A percentile compares a stretch with the other conserved stretches of the same genome.
Evolutionary conservation across 1,140 invertebrate species (phyloP).

Genomic region (Drosophila santomea): DNA sequence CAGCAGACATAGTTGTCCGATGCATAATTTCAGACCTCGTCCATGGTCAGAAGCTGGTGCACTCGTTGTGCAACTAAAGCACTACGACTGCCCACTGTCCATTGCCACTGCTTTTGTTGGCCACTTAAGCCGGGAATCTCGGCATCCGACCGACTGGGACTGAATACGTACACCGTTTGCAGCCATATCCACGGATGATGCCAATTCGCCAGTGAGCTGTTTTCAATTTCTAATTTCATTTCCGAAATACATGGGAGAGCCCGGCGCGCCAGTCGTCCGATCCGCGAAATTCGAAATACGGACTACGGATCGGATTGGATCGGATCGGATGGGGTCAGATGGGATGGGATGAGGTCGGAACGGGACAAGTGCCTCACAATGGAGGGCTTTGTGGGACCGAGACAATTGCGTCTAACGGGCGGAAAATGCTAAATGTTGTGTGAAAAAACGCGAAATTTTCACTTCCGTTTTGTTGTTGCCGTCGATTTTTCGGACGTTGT

Average conservation of each 20-base stretch:
- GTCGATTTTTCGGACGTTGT: slow-evolving; percentile 34
- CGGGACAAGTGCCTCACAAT: slow-evolving; percentile 71
- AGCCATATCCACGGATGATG: slow-evolving; percentile 84
- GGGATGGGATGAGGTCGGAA: slow-evolving; percentile 8
- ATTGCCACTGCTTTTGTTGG: slow-evolving; percentile 18
- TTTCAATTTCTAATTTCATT: slow-evolving; percentile 84
- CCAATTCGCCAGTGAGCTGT: slow-evolving; percentile 80
- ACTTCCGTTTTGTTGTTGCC: slow-evolving; percentile 71
- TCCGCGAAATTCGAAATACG: slow-evolving; percentile 36
- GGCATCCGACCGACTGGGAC: slow-evolving; percentile 13
- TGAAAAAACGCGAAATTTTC: slow-evolving; percentile 80
- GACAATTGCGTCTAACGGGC: slow-evolving; percentile 70
- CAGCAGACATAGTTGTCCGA: slow-evolving; percentile 18
- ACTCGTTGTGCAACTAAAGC: slow-evolving; percentile 39
- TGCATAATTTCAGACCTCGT: slow-evolving; percentile 45
- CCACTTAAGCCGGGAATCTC: slow-evolving; percentile 41
- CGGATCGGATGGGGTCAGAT: slow-evolving; percentile 14
- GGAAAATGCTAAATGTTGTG: slow-evolving; percentile 81
- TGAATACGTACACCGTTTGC: slow-evolving; percentile 77
- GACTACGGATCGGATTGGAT: slow-evolving; percentile 12
- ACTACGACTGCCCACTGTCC: slow-evolving; percentile 8
- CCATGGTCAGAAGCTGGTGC: slow-evolving; percentile 41
- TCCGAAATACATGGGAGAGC: slow-evolving; percentile 71
- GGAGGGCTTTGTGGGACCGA: slow-evolving; percentile 59
- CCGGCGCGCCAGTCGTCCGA: slow-evolving; percentile 39